A percentile compares a stretch with the other conserved stretches of the same genome.
Evolutionary conservation across 2,888 invertebrate genomes (phyloP).

Genomic region (Drosophila subsilvestris): DNA sequence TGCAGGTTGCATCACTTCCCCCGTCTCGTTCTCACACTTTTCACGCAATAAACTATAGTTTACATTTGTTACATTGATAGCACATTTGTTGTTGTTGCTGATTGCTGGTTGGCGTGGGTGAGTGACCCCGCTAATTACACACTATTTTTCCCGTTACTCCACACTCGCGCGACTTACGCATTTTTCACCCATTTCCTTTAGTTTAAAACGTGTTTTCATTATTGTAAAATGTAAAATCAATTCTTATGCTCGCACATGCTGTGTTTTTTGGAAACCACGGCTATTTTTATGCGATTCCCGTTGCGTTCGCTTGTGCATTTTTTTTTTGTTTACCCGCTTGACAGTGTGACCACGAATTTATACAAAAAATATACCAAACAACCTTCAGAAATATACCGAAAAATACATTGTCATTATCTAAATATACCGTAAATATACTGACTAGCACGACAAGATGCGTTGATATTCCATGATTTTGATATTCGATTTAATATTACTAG

Average conservation of each 20-base stretch:
- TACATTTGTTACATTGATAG: conserved; percentile 9
- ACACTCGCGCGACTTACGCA: conserved; percentile 28
- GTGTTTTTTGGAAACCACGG: too few relatives aligned
- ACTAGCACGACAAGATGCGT: too few relatives aligned
- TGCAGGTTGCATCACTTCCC: conserved; percentile 61
- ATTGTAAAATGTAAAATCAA: background rate
- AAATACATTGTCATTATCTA: too few relatives aligned
- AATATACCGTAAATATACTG: too few relatives aligned
- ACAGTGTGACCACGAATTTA: too few relatives aligned
- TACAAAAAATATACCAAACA: too few relatives aligned
- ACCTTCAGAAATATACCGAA: too few relatives aligned
- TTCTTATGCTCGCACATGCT: background rate
- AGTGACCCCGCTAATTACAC: conserved; percentile 67
- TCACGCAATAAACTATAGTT: conserved; percentile 13
- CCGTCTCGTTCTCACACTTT: conserved; percentile 34
- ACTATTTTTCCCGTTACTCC: conserved; percentile 51
- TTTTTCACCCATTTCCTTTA: background rate
- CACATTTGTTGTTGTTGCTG: conserved; percentile 20
- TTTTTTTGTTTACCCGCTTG: too few relatives aligned
- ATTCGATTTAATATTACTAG: too few relatives aligned
- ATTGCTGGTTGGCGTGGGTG: conserved; percentile 41
- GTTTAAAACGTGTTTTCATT: background rate
- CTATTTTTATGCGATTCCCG: too few relatives aligned
- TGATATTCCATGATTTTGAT: too few relatives aligned
- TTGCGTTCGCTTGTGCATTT: too few relatives aligned